A percentile compares a stretch with the other conserved stretches of the same genome.
Conservation (phyloP, 2,797 vertebrate species). For the Huso huso region DNA sequence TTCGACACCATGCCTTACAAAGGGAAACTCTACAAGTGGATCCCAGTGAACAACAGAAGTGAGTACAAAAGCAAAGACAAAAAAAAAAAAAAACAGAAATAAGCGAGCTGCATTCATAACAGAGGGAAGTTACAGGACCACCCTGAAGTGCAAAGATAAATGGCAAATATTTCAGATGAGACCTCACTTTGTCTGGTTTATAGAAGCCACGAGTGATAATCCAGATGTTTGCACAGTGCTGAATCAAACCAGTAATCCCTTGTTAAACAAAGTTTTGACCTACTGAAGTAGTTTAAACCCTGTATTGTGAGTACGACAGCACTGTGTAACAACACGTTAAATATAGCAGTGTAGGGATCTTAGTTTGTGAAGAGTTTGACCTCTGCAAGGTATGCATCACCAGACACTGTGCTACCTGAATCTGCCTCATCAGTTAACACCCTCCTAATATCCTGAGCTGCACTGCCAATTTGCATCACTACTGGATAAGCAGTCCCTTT, state of each 20-base stretch:
- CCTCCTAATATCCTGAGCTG: conserved; percentile 89
- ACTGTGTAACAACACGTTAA: not conserved
- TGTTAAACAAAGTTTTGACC: no score
- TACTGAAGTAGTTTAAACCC: no score
- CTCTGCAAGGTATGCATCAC: no score
- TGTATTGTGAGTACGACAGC: no score
- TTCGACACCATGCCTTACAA: conserved; percentile 80
- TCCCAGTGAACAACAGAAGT: conserved; percentile 73
- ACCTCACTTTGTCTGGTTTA: not conserved
- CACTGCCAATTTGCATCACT: no score
- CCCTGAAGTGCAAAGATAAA: no score
- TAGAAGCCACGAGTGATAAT: not conserved
- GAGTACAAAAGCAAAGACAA: conserved; percentile 32
- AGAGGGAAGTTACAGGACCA: not conserved
- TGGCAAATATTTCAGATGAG: not conserved
- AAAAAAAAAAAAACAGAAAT: no score
- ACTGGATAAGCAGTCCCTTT: no score
- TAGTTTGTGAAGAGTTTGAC: not conserved
- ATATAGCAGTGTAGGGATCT: not conserved
- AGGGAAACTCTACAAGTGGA: conserved; percentile 81
- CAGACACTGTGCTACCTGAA: no score
- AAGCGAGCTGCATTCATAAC: not conserved
- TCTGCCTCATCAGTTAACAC: conserved; percentile 62
- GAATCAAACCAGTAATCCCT: not conserved
- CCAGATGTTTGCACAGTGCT: not conserved